Evolutionary conservation across 1,140 invertebrate genomes (phyloP).

Genomic region (Psix sp.): DNA sequence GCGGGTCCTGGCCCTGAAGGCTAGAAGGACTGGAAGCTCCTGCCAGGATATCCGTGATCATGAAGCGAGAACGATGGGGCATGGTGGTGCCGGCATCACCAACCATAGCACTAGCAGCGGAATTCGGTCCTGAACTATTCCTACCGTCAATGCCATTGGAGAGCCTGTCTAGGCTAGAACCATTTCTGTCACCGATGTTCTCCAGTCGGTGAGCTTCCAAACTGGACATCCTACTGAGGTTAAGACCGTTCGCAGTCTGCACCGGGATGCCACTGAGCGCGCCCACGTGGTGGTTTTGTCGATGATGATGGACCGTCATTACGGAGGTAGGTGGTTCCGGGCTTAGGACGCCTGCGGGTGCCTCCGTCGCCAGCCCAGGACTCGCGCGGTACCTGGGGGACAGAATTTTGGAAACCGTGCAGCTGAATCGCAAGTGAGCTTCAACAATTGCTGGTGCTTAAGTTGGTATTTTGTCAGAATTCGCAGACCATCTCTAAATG

Average conservation of each 20-base stretch:
- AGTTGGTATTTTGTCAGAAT: no score
- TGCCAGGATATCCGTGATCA: constrained; percentile 87
- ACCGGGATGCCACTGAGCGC: constrained; percentile 73
- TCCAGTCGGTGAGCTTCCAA: constrained; percentile 70
- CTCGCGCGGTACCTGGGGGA: constrained; percentile 70
- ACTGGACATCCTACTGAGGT: constrained; percentile 71
- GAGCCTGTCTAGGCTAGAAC: constrained; percentile 61
- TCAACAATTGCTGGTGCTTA: no score
- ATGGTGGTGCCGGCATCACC: constrained; percentile 74
- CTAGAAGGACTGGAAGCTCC: constrained; percentile 74
- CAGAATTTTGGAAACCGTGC: constrained; percentile 72
- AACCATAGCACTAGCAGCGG: background rate
- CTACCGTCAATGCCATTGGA: constrained; percentile 66
- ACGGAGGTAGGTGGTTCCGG: constrained; percentile 67
- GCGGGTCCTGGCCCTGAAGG: constrained; percentile 69
- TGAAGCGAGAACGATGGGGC: constrained; percentile 84
- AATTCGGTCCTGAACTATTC: no score
- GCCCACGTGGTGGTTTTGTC: constrained; percentile 73
- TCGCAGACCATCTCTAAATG: no score
- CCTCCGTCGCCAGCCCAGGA: constrained; percentile 73
- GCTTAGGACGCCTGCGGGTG: constrained; percentile 69
- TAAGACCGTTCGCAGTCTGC: constrained; percentile 68
- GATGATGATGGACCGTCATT: constrained; percentile 76
- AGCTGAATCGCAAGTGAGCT: constrained; percentile 9
- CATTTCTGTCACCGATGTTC: constrained; percentile 64